phyloP scores from a whole-genome alignment of 2,888 invertebrate species.

The Neoaliturus tenellus region DNA sequence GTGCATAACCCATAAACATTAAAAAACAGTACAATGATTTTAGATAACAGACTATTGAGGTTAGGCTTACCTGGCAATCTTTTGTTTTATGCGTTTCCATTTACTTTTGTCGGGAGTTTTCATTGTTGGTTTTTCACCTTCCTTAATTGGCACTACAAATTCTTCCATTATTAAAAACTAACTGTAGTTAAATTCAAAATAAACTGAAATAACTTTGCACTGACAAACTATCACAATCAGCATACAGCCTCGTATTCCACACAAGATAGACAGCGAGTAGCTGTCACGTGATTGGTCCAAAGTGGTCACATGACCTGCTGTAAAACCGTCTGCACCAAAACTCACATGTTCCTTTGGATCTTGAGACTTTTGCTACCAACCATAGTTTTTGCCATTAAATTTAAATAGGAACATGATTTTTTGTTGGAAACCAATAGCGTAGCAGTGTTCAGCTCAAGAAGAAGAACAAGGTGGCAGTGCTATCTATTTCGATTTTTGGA shows the following conservation, averaged over 20 bases:
- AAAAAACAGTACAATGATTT: neutral
- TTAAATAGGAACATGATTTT: constrained; percentile 29
- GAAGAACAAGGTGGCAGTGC: constrained; percentile 41
- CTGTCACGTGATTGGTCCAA: no score
- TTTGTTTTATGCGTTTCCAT: constrained; percentile 40
- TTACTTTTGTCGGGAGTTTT: constrained; percentile 32
- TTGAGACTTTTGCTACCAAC: constrained; percentile 41
- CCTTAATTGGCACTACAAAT: no score
- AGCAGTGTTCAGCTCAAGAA: constrained; percentile 40
- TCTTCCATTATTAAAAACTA: no score
- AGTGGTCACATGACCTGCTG: constrained; percentile 37
- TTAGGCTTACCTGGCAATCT: constrained; percentile 45
- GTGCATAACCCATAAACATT: neutral
- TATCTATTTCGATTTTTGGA: constrained; percentile 34
- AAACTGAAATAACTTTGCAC: no score
- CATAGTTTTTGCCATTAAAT: constrained; percentile 29
- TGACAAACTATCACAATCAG: neutral
- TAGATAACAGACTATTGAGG: neutral
- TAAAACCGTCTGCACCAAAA: constrained; percentile 2
- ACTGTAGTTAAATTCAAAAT: no score
- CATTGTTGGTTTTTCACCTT: no score
- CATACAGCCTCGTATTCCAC: no score
- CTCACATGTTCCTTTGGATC: constrained; percentile 34
- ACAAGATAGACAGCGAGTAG: no score
- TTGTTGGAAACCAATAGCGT: constrained; percentile 40